Evolutionary conservation across 1,140 invertebrate species (phyloP).

Genomic region (Trichonephila inaurata): DNA sequence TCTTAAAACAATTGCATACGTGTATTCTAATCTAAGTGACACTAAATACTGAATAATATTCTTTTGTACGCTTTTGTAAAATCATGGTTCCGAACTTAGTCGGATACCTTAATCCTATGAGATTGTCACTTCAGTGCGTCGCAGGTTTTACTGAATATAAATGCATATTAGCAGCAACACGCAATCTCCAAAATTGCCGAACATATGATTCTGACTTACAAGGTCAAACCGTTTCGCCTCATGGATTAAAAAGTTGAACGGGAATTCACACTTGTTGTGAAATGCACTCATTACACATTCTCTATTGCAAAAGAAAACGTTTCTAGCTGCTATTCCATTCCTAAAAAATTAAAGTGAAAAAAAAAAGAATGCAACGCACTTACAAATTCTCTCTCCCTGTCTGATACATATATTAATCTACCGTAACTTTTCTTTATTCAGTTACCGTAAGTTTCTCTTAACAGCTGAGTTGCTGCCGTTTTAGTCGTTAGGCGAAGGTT

Average conservation of each 20-base stretch:
- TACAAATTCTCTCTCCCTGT: background rate
- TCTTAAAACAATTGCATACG: too few species aligned
- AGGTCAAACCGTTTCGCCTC: background rate
- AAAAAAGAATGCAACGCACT: background rate
- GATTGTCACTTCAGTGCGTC: too few species aligned
- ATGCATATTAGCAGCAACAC: background rate
- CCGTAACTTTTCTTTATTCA: slow-evolving; percentile 6
- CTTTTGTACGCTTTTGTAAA: too few species aligned
- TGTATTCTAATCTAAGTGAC: too few species aligned
- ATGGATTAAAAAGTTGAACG: background rate
- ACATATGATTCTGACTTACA: background rate
- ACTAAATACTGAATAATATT: too few species aligned
- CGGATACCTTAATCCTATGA: too few species aligned
- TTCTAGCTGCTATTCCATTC: background rate
- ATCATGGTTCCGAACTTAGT: too few species aligned
- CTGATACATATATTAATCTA: background rate
- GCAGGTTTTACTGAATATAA: too few species aligned
- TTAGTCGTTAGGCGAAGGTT: background rate
- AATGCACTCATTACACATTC: background rate
- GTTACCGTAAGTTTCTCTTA: background rate
- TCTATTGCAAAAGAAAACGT: background rate
- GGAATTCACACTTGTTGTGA: background rate
- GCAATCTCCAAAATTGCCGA: background rate
- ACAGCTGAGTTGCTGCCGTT: slow-evolving; percentile 1
- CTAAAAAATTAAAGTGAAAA: background rate